Evolutionary conservation across 1,140 invertebrate species (phyloP).

Genomic region (Bilobella aurantiaca): DNA sequence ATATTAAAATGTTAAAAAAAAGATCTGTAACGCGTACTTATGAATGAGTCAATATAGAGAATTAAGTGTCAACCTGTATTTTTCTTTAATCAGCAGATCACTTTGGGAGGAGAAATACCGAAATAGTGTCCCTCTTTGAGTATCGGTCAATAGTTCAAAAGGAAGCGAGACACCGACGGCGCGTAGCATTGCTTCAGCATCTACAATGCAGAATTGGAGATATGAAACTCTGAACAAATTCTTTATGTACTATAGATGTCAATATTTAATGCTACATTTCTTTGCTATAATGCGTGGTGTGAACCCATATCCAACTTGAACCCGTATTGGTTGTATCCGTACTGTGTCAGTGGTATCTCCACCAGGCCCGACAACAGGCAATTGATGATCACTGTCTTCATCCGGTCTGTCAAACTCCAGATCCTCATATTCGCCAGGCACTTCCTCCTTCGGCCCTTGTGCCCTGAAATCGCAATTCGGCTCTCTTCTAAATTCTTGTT

Average conservation of each 20-base stretch:
- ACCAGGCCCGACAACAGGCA: too few relatives aligned
- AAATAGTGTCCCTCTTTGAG: slow-evolving; percentile 18
- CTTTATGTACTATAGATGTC: not conserved
- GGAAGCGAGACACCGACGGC: slow-evolving; percentile 16
- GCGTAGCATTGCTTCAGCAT: slow-evolving; percentile 21
- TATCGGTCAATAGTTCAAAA: slow-evolving; percentile 15
- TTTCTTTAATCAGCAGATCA: slow-evolving; percentile 18
- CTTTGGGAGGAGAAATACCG: slow-evolving; percentile 18
- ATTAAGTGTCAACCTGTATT: slow-evolving; percentile 5
- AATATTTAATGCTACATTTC: too few relatives aligned
- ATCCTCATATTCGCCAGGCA: slow-evolving; percentile 1
- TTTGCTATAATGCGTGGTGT: not conserved
- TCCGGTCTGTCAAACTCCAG: slow-evolving; percentile 11
- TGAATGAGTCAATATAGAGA: not conserved
- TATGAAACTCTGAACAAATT: not conserved
- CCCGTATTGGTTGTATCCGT: not conserved
- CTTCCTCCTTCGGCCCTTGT: not conserved
- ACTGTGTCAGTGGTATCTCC: not conserved
- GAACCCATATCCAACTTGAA: not conserved
- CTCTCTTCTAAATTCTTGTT: slow-evolving; percentile 15
- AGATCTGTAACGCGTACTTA: not conserved
- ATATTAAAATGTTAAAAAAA: not conserved
- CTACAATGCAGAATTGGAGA: slow-evolving; percentile 8
- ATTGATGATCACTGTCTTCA: too few relatives aligned
- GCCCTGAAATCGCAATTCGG: not conserved